Evolutionary conservation across 2,113 vertebrate genomes (phyloP).

Genomic region (Lycaon pictus): DNA sequence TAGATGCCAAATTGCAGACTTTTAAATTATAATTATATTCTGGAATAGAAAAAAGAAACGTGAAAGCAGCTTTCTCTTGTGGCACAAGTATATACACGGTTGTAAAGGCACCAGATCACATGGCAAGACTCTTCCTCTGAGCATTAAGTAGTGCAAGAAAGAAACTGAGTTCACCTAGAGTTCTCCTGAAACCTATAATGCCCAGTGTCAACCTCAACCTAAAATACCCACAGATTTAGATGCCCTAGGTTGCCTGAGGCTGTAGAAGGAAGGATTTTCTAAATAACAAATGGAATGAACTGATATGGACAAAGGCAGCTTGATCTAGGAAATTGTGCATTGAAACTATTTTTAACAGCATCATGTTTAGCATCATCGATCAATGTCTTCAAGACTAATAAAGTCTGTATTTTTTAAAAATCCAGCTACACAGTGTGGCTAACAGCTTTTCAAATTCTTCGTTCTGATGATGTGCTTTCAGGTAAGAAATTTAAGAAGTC

Average conservation of each 20-base stretch:
- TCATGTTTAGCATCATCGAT: neutral
- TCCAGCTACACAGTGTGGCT: neutral
- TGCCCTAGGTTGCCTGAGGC: neutral
- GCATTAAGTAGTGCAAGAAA: neutral
- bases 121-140: slow-evolving; percentile 7
- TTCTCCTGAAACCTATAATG: neutral
- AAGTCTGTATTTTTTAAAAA: neutral
- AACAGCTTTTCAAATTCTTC: slow-evolving; percentile 25
- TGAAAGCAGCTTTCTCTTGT: neutral
- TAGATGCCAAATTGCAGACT: slow-evolving; percentile 20
- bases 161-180: neutral
- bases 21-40: slow-evolving; percentile 24
- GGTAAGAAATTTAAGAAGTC: slow-evolving; percentile 3
- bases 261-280: neutral
- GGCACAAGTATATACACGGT: neutral
- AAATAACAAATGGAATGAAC: slow-evolving; percentile 22
- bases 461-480: neutral
- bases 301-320: neutral
- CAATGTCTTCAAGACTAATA: slow-evolving; percentile 16
- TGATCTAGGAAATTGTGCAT: neutral
- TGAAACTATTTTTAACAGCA: slow-evolving; percentile 50
- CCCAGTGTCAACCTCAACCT: neutral
- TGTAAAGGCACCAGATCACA: neutral
- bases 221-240: neutral
- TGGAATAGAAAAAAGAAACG: slow-evolving; percentile 24